Evolutionary conservation across 2,113 vertebrate species (phyloP).

Genomic region (Balaeniceps rex): DNA sequence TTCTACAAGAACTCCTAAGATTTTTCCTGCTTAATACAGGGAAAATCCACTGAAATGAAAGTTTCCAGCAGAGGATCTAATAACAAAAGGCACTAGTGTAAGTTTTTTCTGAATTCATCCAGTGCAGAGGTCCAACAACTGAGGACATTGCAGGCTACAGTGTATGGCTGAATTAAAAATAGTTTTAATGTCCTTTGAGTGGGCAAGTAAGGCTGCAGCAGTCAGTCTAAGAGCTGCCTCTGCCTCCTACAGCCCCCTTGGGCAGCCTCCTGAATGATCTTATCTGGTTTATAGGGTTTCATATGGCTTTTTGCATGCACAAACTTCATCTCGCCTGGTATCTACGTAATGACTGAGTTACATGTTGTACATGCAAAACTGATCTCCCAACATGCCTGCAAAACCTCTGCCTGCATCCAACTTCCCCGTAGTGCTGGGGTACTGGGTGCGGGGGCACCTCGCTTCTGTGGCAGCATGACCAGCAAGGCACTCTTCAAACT

Average conservation of each 20-base stretch:
- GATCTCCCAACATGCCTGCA: not conserved
- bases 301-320: not conserved
- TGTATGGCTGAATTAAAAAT: not conserved
- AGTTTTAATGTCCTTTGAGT: not conserved
- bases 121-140: not conserved
- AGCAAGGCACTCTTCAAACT: not conserved
- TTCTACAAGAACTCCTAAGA: not conserved
- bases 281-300: not conserved
- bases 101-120: not conserved
- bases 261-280: not conserved
- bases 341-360: not conserved
- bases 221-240: not conserved
- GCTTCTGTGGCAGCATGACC: not conserved
- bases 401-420: not conserved
- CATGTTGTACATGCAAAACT: not conserved
- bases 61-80: not conserved
- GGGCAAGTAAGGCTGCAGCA: not conserved
- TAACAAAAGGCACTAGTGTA: not conserved
- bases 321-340: not conserved
- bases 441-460: accelerated
- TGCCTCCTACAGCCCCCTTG: not conserved
- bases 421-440: accelerated
- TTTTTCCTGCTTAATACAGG: not conserved
- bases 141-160: not conserved
- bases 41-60: not conserved